phyloP scores from a whole-genome alignment of 2,888 invertebrate genomes.

The Salticus scenicus region DNA sequence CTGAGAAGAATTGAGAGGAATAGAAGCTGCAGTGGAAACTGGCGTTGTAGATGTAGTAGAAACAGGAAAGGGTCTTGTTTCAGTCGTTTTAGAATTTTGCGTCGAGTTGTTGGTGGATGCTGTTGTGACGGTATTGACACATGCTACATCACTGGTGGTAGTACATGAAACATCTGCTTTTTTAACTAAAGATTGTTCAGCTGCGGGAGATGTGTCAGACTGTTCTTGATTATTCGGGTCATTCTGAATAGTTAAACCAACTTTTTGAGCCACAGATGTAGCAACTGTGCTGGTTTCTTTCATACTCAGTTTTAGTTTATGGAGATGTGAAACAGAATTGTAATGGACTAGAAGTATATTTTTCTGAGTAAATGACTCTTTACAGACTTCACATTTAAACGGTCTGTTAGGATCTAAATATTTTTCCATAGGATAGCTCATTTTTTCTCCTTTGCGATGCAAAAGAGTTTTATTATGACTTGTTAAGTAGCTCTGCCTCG shows the following conservation, averaged over 20 bases:
- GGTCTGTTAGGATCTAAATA: constrained; percentile 95
- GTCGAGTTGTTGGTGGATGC: neutral
- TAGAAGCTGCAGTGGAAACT: constrained; percentile 8
- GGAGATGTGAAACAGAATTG: constrained; percentile 95
- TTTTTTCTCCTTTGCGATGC: constrained; percentile 91
- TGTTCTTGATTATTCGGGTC: constrained; percentile 91
- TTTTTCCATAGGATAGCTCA: constrained; percentile 93
- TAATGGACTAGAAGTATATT: constrained; percentile 95
- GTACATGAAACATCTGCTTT: neutral
- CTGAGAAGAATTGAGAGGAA: constrained; percentile 39
- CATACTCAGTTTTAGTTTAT: constrained; percentile 91
- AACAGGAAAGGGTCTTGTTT: neutral
- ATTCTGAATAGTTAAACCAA: constrained; percentile 89
- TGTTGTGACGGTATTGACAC: neutral
- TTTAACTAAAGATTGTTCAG: constrained; percentile 11
- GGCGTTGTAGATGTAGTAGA: neutral
- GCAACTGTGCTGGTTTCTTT: constrained; percentile 78
- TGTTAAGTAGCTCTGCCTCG: constrained; percentile 90
- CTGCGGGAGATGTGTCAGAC: constrained; percentile 78
- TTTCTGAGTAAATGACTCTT: constrained; percentile 96
- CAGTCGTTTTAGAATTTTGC: constrained; percentile 15
- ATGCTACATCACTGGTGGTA: constrained; percentile 6
- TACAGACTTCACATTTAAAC: constrained; percentile 96
- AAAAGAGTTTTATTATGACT: constrained; percentile 93
- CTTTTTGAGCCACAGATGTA: constrained; percentile 80